Conservation (phyloP, 2,113 vertebrate species). For the Gulo gulo region DNA sequence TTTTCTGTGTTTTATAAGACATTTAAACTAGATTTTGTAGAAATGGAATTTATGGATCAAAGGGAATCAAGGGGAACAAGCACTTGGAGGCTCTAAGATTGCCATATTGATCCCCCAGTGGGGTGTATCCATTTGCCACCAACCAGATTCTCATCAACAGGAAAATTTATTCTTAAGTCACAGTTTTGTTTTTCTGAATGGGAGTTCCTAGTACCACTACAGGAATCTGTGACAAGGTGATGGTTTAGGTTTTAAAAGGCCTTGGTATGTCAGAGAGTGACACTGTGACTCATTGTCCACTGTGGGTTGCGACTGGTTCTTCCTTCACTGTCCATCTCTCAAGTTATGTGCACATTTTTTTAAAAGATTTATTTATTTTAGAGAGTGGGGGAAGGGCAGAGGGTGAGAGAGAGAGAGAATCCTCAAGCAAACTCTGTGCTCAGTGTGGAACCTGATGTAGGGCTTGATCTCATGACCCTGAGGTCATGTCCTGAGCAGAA, state of each 20-base stretch:
- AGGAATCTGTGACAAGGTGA: background rate
- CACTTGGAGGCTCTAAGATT: background rate
- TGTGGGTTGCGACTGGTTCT: background rate
- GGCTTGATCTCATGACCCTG: background rate
- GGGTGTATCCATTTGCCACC: background rate
- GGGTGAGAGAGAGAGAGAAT: background rate
- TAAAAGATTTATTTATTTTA: background rate
- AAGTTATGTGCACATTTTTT: background rate
- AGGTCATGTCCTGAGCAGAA: background rate
- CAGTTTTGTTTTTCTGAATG: background rate
- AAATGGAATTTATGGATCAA: background rate
- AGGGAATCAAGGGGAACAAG: background rate
- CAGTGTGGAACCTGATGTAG: background rate
- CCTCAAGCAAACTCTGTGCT: background rate
- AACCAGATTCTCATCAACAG: background rate
- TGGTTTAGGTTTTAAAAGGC: background rate
- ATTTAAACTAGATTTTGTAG: conserved; percentile 8
- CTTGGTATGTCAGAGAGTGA: background rate
- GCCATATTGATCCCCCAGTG: background rate
- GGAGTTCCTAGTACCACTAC: background rate
- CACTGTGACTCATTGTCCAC: background rate
- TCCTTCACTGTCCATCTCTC: background rate
- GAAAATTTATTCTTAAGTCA: background rate
- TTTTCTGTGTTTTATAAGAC: background rate
- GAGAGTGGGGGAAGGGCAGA: background rate